A percentile compares a stretch with the other conserved stretches of the same genome.
phyloP scores from a whole-genome alignment of 1,140 invertebrate species.

The Polyergus mexicanus region DNA sequence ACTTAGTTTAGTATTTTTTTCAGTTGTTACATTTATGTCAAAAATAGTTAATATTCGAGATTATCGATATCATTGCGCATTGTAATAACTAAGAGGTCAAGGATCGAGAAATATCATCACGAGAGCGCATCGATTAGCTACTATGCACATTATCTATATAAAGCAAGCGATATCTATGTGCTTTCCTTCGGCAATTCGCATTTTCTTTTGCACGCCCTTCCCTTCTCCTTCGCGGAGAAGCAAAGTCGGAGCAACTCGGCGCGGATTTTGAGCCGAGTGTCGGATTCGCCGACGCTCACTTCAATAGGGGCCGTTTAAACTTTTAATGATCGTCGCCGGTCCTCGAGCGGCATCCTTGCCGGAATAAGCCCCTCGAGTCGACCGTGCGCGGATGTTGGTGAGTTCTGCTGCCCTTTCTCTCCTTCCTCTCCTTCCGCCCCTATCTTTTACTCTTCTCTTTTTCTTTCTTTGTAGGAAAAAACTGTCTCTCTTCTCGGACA shows the following conservation, averaged over 20 bases:
- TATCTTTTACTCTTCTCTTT: background rate
- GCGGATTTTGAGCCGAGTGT: conserved; percentile 79
- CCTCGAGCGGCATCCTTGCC: conserved; percentile 73
- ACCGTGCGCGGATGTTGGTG: conserved; percentile 50
- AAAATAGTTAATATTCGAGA: background rate
- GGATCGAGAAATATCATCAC: background rate
- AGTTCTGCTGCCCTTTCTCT: background rate
- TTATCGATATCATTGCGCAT: background rate
- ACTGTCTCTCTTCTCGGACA: background rate
- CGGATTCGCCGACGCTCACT: conserved; percentile 75
- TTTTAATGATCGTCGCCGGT: conserved; percentile 83
- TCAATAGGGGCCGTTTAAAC: conserved; percentile 82
- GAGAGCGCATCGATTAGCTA: background rate
- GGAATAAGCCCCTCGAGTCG: conserved; percentile 80
- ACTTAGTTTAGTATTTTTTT: too few species aligned
- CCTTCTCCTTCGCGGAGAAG: conserved; percentile 48
- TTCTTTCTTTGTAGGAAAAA: conserved; percentile 9
- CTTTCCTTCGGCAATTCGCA: conserved; percentile 25
- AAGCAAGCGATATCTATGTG: conserved; percentile 23
- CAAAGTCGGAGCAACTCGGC: conserved; percentile 68
- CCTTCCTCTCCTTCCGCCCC: too few species aligned
- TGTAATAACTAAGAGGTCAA: background rate
- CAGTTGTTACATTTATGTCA: background rate
- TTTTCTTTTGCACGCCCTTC: conserved; percentile 40
- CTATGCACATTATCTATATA: conserved; percentile 10